Percentiles rank a stretch among this genome's conserved stretches.
Conservation (phyloP, 2,888 invertebrate species). For the Rotaria socialis region DNA sequence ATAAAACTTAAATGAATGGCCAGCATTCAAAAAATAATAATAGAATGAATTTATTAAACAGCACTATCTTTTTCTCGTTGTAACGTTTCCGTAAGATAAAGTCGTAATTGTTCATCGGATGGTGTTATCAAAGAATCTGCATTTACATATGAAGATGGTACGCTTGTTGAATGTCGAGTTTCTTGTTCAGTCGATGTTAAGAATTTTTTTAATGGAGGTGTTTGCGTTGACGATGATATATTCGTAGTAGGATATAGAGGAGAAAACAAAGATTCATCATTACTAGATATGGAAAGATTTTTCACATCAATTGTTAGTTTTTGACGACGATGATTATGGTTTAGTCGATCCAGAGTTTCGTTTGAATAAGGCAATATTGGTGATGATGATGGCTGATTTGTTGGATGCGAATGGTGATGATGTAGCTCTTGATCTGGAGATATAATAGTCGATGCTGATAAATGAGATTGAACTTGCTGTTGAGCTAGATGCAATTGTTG, state of each 20-base stretch:
- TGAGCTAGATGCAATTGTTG: constrained; percentile 33
- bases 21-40: not conserved
- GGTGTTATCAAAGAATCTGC: not conserved
- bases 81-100: constrained; percentile 20
- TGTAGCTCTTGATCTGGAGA: not conserved
- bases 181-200: not conserved
- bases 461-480: not conserved
- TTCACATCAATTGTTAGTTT: not conserved
- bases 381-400: not conserved
- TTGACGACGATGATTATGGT: not conserved
- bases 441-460: not conserved
- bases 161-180: not conserved
- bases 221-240: constrained; percentile 5
- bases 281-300: not conserved
- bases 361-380: not conserved
- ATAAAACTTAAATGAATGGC: not conserved
- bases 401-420: not conserved
- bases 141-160: not conserved
- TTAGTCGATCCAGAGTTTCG: not conserved
- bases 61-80: constrained; percentile 33
- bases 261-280: not conserved
- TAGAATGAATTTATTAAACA: not conserved
- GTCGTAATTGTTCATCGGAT: constrained; percentile 13
- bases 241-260: not conserved
- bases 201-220: not conserved